phyloP scores from a whole-genome alignment of 64 coral and sea anemone species.

The Platygyra sinensis region DNA sequence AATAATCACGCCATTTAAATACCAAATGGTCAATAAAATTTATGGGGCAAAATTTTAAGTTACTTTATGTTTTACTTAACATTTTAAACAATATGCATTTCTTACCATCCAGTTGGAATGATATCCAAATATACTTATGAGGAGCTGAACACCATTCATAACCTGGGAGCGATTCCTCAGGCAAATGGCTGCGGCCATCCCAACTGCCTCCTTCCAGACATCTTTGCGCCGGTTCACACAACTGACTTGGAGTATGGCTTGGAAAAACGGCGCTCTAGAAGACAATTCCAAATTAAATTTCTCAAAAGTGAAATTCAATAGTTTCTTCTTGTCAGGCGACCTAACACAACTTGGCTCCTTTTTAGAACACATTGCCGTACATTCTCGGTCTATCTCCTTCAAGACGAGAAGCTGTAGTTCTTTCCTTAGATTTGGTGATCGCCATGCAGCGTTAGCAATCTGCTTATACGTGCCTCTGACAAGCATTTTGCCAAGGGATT shows the following conservation, averaged over 20 bases:
- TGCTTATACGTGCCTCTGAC: slow-evolving; percentile 74
- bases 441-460: slow-evolving; percentile 59
- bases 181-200: slow-evolving; percentile 37
- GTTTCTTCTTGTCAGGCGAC: slow-evolving; percentile 27
- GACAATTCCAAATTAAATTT: slow-evolving; percentile 4
- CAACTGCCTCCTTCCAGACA: not conserved
- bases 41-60: no score
- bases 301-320: slow-evolving; percentile 45
- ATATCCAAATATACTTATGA: slow-evolving; percentile 29
- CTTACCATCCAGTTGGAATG: slow-evolving; percentile 60
- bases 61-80: no score
- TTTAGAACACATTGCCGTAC: slow-evolving; percentile 5
- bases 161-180: slow-evolving; percentile 14
- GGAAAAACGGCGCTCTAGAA: slow-evolving; percentile 20
- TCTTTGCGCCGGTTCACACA: slow-evolving; percentile 5
- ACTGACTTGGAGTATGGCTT: slow-evolving; percentile 22
- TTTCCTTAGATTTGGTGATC: not conserved
- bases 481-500: slow-evolving; percentile 69
- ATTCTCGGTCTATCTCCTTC: slow-evolving; percentile 60
- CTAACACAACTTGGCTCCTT: slow-evolving; percentile 42
- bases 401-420: slow-evolving; percentile 24
- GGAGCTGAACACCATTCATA: slow-evolving; percentile 52
- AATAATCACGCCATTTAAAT: no score
- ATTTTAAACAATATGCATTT: not conserved
- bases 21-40: no score